Evolutionary conservation across 1,140 invertebrate species (phyloP), one percentile per base, ranked within the genome.

Genomic region (Leptinotarsa texana): DNA sequence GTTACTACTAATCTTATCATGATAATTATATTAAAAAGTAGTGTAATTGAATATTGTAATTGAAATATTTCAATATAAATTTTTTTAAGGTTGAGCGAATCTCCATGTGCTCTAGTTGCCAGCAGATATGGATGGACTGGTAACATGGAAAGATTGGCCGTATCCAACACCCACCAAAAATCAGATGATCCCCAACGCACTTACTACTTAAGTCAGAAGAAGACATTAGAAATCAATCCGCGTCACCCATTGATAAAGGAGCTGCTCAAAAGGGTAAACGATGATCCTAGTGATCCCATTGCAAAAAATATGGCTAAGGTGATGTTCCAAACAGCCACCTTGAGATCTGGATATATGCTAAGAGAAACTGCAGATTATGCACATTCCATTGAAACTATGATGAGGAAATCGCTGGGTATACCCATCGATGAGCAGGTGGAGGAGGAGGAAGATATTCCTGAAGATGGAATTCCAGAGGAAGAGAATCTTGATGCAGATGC

Each of bases 71-170:
- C 13, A 24, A 24, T 4, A 65, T 22, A 27, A 8, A 11, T 13
- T 15, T 27, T 24, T 65, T 65, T 13, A 15, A 69, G 98, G 78
- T 87, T 99, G 21, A 92, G 93, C 62, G 92, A 92, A 74, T 99
- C 98, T 3, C 97, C 98, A 0, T 98, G 96, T 87, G 98, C 97
- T 42, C 87, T 99, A 47, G 96, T 99, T n/a, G 97, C 98, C 63
- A 94, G 93, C 75, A 94, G 96, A 88, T 99, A 97, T 85, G 97
- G 97, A 72, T 98, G 96, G 97, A 98, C 97, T 80, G 98, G 97
- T 74, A 99, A 99, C 85, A 99, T 99, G 98, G 98, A 99, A 86
- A 90, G 98, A 71, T 90, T 99, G 67, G 97, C 97, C 71, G 89
- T 96, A 77, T 96, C 96, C 13, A 98, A 99, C 86, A 97, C 98